These are phyloP conservation scores for Stegana nigrithorax DNA, from an alignment of 2,888 invertebrate species.

Conservation along the genomic window DNA sequence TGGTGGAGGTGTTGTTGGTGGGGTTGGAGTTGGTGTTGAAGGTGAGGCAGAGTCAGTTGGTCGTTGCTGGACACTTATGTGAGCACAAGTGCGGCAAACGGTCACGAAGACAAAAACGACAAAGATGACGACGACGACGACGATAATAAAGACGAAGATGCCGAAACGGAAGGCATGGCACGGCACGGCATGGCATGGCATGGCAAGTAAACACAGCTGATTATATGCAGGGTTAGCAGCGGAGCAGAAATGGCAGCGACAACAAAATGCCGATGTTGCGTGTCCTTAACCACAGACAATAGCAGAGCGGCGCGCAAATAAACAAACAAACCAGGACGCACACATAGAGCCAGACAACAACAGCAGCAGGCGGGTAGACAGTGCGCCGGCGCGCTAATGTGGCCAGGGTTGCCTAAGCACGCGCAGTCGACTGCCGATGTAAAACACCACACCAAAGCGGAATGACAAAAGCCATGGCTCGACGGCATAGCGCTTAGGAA, in stretches of 20 bases:
- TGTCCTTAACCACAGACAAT: conserved; percentile 58
- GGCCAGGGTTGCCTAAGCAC: conserved; percentile 45
- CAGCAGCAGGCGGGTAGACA: not conserved
- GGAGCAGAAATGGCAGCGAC: not conserved
- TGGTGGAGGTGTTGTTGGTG: too few relatives aligned
- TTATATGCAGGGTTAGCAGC: too few relatives aligned
- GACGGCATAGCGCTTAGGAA: conserved; percentile 17
- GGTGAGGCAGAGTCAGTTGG: too few relatives aligned
- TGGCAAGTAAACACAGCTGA: not conserved
- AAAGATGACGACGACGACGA: not conserved
- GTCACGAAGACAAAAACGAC: not conserved
- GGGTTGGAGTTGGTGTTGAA: too few relatives aligned
- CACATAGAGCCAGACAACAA: too few relatives aligned
- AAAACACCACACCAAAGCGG: conserved; percentile 33
- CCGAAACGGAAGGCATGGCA: not conserved
- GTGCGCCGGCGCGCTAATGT: conserved; percentile 2
- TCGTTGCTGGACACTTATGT: too few relatives aligned
- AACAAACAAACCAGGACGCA: not conserved
- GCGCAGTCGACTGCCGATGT: conserved; percentile 39
- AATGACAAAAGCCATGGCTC: not conserved
- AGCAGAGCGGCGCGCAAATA: conserved; percentile 12
- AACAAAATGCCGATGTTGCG: conserved; percentile 3
- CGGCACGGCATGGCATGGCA: not conserved
- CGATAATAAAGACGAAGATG: conserved; percentile 2
- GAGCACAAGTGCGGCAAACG: not conserved